A percentile compares a stretch with the other conserved stretches of the same genome.
These are phyloP conservation scores for Percopsis omiscomaycus DNA, from an alignment of 2,797 vertebrate species.

Conservation along the genomic window DNA sequence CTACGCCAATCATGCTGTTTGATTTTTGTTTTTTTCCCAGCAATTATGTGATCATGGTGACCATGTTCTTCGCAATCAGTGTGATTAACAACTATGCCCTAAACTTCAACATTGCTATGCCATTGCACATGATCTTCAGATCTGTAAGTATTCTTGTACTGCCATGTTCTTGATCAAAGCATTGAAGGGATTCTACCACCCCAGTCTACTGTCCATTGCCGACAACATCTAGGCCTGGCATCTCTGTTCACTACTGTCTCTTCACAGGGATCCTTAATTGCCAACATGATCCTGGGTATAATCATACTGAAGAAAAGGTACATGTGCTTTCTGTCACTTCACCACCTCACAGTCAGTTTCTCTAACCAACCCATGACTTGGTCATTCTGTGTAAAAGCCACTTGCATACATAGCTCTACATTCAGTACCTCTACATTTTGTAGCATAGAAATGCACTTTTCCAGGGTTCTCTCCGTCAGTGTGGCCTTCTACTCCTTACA, in stretches of 20 bases:
- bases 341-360: not conserved
- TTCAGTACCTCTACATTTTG: not conserved
- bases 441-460: not conserved
- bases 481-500: constrained; percentile 57
- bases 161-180: not conserved
- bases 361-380: not conserved
- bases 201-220: not conserved
- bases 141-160: constrained; percentile 80
- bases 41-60: constrained; percentile 93
- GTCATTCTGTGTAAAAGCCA: not conserved
- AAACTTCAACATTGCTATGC: constrained; percentile 97
- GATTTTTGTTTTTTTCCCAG: constrained; percentile 55
- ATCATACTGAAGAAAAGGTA: constrained; percentile 97
- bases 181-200: not conserved
- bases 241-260: constrained; percentile 16
- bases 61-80: constrained; percentile 97
- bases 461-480: not conserved
- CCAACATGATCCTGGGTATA: constrained; percentile 94
- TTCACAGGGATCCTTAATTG: constrained; percentile 92
- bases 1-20: not conserved
- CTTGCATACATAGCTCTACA: not conserved
- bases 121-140: constrained; percentile 98
- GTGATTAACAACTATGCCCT: constrained; percentile 98
- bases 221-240: not conserved
- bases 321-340: constrained; percentile 8